phyloP scores from a whole-genome alignment of 2,113 vertebrate genomes.

The Hippocampus comes region DNA sequence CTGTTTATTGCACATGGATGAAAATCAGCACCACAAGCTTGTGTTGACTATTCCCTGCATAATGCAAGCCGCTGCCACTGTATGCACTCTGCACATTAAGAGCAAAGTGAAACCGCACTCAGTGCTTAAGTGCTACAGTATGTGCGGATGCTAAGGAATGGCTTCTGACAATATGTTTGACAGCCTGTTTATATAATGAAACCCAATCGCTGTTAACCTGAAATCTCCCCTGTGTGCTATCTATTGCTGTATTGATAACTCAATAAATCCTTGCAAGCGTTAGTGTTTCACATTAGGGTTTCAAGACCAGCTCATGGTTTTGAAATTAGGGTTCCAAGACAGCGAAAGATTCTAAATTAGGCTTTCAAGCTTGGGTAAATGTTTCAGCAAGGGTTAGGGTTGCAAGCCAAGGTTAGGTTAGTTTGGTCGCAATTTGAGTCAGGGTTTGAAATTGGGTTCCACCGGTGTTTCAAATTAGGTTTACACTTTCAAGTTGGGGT shows the following conservation, averaged over 20 bases:
- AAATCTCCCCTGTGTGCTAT: conserved; percentile 22
- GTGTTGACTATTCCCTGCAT: neutral
- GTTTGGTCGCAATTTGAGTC: no score
- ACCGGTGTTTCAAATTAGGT: no score
- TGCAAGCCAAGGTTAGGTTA: no score
- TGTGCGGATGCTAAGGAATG: conserved; percentile 32
- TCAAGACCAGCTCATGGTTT: no score
- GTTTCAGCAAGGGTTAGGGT: no score
- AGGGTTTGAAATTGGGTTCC: no score
- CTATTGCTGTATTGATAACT: conserved; percentile 19
- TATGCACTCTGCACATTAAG: conserved; percentile 26
- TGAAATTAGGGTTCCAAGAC: no score
- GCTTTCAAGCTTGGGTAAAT: no score
- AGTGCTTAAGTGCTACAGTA: conserved; percentile 29
- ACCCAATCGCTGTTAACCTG: conserved; percentile 18
- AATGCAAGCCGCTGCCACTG: conserved; percentile 5
- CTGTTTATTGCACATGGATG: neutral
- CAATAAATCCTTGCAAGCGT: conserved; percentile 8
- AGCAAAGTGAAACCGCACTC: conserved; percentile 25
- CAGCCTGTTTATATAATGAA: conserved; percentile 34
- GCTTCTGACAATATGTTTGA: conserved; percentile 26
- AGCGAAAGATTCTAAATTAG: no score
- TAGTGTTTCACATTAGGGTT: neutral
- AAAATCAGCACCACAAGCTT: neutral
- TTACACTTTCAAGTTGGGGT: no score